Conservation (phyloP, 2,113 vertebrate genomes). For the Turnix velox region DNA sequence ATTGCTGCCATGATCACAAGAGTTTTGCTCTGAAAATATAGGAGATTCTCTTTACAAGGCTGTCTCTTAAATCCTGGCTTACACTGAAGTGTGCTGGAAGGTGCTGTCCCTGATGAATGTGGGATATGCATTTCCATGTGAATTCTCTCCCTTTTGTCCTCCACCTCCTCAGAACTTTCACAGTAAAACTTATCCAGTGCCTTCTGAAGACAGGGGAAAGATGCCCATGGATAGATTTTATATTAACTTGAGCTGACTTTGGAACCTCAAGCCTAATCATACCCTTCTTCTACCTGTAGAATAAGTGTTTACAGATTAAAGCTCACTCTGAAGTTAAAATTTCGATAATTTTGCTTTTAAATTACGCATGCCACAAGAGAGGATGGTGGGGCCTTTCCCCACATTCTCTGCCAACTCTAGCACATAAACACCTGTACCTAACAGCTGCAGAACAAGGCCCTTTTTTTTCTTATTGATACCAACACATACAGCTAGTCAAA, state of each 20-base stretch:
- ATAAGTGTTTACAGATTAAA: neutral
- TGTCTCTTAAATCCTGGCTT: neutral
- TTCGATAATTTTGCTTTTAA: neutral
- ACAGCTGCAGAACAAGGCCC: neutral
- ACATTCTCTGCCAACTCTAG: neutral
- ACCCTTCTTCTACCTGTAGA: neutral
- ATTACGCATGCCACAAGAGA: neutral
- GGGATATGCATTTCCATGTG: accelerated
- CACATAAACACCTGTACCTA: neutral
- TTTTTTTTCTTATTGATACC: neutral
- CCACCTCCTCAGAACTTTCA: neutral
- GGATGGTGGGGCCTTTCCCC: neutral
- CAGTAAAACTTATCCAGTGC: neutral
- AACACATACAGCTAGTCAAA: neutral
- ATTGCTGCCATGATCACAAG: accelerated
- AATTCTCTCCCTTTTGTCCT: neutral
- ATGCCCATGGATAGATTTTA: neutral
- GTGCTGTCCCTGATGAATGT: neutral
- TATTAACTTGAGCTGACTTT: neutral
- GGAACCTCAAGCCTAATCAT: neutral
- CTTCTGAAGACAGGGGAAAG: neutral
- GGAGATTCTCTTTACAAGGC: neutral
- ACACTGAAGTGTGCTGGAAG: accelerated
- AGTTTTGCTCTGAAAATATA: neutral
- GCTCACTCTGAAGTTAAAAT: neutral